A percentile compares a stretch with the other conserved stretches of the same genome.
phyloP scores from a whole-genome alignment of 2,888 invertebrate species.

The Odontocolon sp. region DNA sequence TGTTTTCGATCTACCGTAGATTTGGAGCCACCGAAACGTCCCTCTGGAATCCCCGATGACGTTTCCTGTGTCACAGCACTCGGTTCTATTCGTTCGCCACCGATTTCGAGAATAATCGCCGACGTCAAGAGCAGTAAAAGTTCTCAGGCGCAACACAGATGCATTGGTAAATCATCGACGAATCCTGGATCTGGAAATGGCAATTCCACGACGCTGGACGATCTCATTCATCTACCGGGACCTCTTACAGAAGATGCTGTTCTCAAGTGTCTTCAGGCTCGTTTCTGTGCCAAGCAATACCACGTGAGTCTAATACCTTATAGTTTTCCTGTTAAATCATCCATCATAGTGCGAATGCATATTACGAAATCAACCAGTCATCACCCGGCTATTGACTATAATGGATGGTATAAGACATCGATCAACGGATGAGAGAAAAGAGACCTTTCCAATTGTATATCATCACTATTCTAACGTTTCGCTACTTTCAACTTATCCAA shows the following conservation, averaged over 20 bases:
- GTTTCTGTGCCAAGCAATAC: conserved; percentile 92
- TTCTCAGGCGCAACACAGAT: conserved; percentile 74
- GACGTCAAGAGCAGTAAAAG: conserved; percentile 78
- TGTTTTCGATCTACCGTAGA: conserved; percentile 64
- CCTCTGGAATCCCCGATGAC: conserved; percentile 74
- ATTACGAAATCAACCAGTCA: conserved; percentile 28
- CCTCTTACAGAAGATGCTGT: conserved; percentile 97
- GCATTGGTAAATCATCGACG: conserved; percentile 68
- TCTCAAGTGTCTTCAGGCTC: conserved; percentile 93
- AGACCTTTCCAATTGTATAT: conserved; percentile 12
- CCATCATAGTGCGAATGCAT: neutral
- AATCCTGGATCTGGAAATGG: conserved; percentile 62
- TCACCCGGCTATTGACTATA: neutral
- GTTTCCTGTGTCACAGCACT: conserved; percentile 79
- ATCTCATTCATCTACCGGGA: conserved; percentile 95
- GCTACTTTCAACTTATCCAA: too few relatives aligned
- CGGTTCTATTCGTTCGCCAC: conserved; percentile 74
- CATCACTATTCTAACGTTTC: neutral
- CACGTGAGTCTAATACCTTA: conserved; percentile 88
- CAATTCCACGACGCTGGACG: conserved; percentile 86
- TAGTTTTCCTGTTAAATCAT: neutral
- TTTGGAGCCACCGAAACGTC: conserved; percentile 74
- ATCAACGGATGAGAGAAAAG: conserved; percentile 22
- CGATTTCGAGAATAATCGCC: conserved; percentile 77
- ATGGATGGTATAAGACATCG: conserved; percentile 10